These are phyloP conservation scores for Conus canariensis DNA, from an alignment of 2,888 invertebrate species.

Conservation along the genomic window DNA sequence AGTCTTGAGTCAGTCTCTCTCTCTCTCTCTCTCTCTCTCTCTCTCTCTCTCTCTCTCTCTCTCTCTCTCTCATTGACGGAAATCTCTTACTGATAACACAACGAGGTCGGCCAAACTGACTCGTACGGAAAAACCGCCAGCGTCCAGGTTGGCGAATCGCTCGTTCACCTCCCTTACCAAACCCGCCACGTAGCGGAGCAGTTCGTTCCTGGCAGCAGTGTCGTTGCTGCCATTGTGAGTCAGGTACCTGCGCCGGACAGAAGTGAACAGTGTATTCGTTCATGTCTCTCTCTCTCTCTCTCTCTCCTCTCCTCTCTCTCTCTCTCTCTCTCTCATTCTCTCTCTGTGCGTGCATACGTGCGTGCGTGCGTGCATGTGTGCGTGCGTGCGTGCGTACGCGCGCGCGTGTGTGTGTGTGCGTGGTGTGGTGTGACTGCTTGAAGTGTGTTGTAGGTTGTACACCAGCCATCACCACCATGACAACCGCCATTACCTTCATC, in stretches of 20 bases:
- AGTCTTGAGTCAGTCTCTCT: no score
- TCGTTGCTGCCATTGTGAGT: neutral
- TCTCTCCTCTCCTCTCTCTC: neutral
- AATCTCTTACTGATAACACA: neutral
- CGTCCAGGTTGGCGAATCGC: conserved; percentile 5
- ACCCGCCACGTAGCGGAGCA: conserved; percentile 14
- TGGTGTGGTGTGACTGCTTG: no score
- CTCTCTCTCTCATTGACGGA: no score
- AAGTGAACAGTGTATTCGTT: no score
- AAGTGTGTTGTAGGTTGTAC: no score
- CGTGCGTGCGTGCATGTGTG: no score
- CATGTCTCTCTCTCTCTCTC: conserved; percentile 1
- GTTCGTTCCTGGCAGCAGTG: neutral
- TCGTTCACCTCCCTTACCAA: conserved; percentile 26
- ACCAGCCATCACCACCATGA: no score
- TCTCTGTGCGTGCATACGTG: neutral
- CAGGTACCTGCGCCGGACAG: neutral
- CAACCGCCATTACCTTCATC: no score
- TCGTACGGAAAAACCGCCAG: neutral
- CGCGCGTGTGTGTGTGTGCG: no score
- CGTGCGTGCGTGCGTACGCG: no score
- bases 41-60: no score
- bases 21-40: no score
- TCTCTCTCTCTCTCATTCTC: conserved; percentile 9
- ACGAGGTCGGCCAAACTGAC: neutral